A percentile compares a stretch with the other conserved stretches of the same genome.
Conservation (phyloP, 2,113 vertebrate genomes). For the Nyctereutes procyonoides region DNA sequence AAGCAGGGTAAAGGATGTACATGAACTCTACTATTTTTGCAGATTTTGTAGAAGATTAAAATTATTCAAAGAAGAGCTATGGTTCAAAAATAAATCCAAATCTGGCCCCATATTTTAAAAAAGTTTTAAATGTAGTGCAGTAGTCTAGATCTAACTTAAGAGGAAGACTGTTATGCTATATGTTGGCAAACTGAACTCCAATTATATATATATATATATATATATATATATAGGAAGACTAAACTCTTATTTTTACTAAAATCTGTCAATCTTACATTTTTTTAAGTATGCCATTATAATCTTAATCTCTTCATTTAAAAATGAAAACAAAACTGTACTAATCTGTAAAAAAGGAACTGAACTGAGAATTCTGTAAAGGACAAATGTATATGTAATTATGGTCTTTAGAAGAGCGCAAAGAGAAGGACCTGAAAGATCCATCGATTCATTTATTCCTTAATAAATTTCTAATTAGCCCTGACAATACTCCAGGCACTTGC, state of each 20-base stretch:
- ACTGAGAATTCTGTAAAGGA: background rate
- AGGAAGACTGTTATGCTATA: background rate
- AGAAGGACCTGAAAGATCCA: background rate
- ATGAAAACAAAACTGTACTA: background rate
- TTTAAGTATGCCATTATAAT: background rate
- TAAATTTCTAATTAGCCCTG: background rate
- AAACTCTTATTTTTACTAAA: conserved; percentile 4
- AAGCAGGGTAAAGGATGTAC: background rate
- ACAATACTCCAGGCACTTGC: background rate
- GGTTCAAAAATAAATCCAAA: conserved; percentile 38
- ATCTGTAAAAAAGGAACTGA: background rate
- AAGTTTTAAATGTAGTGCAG: conserved; percentile 28
- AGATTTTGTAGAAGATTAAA: conserved; percentile 26
- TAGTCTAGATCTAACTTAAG: conserved; percentile 30
- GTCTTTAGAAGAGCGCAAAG: background rate
- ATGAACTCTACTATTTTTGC: background rate
- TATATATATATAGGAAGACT: background rate
- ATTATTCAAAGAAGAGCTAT: background rate
- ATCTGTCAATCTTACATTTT: background rate
- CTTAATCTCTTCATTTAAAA: conserved; percentile 22
- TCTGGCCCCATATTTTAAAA: background rate
- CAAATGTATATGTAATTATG: background rate
- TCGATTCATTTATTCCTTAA: background rate
- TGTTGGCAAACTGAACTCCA: no score
- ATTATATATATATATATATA: no score